These are phyloP conservation scores for Leucophenga maculata DNA, from an alignment of 2,888 invertebrate genomes.

Conservation along the genomic window DNA sequence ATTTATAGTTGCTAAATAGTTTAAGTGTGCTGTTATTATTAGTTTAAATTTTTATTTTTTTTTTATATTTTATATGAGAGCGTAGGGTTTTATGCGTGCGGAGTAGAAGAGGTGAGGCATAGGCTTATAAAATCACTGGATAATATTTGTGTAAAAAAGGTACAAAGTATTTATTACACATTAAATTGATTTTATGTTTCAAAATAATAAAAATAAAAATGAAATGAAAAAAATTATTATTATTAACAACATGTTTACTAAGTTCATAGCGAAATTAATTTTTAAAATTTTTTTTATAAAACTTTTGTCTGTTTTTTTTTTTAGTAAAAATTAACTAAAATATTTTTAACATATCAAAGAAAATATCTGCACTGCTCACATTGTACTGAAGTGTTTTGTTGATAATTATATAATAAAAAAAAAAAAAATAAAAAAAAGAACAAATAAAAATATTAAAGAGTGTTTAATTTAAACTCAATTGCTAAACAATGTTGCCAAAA, in stretches of 20 bases:
- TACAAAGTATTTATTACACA: slow-evolving; percentile 63
- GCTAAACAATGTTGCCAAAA: slow-evolving; percentile 42
- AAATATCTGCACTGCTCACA: slow-evolving; percentile 16
- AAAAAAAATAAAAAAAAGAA: background rate
- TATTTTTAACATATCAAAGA: slow-evolving; percentile 5
- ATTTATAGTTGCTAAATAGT: too few relatives aligned
- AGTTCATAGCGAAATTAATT: slow-evolving; percentile 48
- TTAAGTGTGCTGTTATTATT: slow-evolving; percentile 13
- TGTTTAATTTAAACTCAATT: background rate
- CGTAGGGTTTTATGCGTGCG: too few relatives aligned
- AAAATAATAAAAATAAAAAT: slow-evolving; percentile 28
- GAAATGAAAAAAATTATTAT: slow-evolving; percentile 18
- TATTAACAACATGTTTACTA: slow-evolving; percentile 22
- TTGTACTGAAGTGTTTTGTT: background rate
- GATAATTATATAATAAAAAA: background rate
- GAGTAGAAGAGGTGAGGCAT: background rate
- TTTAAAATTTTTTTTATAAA: slow-evolving; percentile 36
- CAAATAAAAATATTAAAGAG: background rate
- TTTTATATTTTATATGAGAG: slow-evolving; percentile 20
- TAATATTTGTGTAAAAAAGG: slow-evolving; percentile 43
- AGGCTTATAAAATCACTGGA: slow-evolving; percentile 6
- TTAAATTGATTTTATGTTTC: slow-evolving; percentile 20
- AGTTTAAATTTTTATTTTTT: slow-evolving; percentile 25
- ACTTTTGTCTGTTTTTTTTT: slow-evolving; percentile 30
- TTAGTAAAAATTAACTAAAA: slow-evolving; percentile 45